Evolutionary conservation across 1,140 invertebrate species (phyloP).

Genomic region (Catajapyx aquilonaris): DNA sequence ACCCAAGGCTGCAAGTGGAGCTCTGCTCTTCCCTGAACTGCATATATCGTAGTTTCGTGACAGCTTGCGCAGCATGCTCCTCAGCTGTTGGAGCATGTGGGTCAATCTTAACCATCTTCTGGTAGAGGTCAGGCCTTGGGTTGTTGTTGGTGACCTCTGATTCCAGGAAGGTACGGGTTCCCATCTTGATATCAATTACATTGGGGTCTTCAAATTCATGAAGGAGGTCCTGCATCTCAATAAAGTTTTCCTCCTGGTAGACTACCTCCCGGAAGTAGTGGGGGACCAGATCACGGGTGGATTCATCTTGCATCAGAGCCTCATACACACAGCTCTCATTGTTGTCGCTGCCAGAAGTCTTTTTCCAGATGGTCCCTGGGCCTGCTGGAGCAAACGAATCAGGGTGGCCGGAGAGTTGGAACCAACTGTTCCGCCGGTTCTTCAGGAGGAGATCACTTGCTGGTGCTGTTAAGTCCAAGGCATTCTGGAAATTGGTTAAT

Average conservation of each 20-base stretch:
- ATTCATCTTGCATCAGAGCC: slow-evolving; percentile 48
- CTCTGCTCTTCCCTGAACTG: slow-evolving; percentile 83
- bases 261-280: slow-evolving; percentile 68
- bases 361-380: slow-evolving; percentile 84
- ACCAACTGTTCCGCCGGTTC: slow-evolving; percentile 55
- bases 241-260: slow-evolving; percentile 67
- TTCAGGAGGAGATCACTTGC: slow-evolving; percentile 70
- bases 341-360: slow-evolving; percentile 36
- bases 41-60: slow-evolving; percentile 89
- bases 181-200: slow-evolving; percentile 87
- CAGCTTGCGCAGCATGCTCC: slow-evolving; percentile 51
- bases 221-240: slow-evolving; percentile 72
- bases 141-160: slow-evolving; percentile 67
- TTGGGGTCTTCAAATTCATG: slow-evolving; percentile 65
- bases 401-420: slow-evolving; percentile 82
- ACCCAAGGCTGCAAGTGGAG: slow-evolving; percentile 78
- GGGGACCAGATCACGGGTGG: slow-evolving; percentile 55
- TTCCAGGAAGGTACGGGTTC: slow-evolving; percentile 78
- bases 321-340: slow-evolving; percentile 50
- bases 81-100: slow-evolving; percentile 59
- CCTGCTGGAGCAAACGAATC: slow-evolving; percentile 82
- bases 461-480: slow-evolving; percentile 73
- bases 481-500: slow-evolving; percentile 49
- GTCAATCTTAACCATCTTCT: slow-evolving; percentile 88
- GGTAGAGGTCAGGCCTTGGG: slow-evolving; percentile 48